Evolutionary conservation across 2,888 invertebrate species (phyloP).

Genomic region (Drosophila robusta): DNA sequence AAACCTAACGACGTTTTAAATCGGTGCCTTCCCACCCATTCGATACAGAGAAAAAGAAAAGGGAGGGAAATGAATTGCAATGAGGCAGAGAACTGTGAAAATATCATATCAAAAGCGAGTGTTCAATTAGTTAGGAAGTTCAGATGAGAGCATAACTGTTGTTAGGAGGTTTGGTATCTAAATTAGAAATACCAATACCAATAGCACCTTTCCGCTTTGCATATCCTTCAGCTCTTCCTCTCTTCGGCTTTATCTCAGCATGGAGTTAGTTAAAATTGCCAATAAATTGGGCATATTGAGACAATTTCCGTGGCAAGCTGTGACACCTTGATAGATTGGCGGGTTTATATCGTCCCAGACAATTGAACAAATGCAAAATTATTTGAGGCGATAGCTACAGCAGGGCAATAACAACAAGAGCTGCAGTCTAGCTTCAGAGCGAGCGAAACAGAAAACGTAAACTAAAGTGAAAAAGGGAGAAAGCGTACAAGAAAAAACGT

Average conservation of each 20-base stretch:
- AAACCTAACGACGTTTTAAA: no score
- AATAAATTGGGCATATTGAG: slow-evolving; percentile 41
- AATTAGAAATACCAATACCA: not conserved
- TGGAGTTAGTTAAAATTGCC: slow-evolving; percentile 27
- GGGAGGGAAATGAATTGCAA: no score
- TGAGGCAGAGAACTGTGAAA: no score
- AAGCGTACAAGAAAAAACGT: slow-evolving; percentile 23
- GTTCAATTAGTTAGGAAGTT: not conserved
- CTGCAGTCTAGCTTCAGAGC: slow-evolving; percentile 8
- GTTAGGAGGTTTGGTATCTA: not conserved
- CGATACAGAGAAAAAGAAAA: no score
- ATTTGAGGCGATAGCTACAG: slow-evolving; percentile 34
- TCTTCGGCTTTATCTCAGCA: not conserved
- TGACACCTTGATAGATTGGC: slow-evolving; percentile 18
- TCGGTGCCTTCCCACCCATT: no score
- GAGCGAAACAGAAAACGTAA: not conserved
- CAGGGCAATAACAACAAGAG: slow-evolving; percentile 23
- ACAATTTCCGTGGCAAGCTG: slow-evolving; percentile 36
- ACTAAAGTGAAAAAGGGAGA: not conserved
- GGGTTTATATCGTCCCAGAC: slow-evolving; percentile 4
- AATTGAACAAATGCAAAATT: slow-evolving; percentile 52
- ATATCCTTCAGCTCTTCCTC: not conserved
- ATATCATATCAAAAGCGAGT: no score
- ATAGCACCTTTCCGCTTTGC: not conserved
- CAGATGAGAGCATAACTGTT: not conserved